Base-by-base conservation (phyloP, 2,797 vertebrate species). In the Myiothlypis chrysogaster region DNA sequence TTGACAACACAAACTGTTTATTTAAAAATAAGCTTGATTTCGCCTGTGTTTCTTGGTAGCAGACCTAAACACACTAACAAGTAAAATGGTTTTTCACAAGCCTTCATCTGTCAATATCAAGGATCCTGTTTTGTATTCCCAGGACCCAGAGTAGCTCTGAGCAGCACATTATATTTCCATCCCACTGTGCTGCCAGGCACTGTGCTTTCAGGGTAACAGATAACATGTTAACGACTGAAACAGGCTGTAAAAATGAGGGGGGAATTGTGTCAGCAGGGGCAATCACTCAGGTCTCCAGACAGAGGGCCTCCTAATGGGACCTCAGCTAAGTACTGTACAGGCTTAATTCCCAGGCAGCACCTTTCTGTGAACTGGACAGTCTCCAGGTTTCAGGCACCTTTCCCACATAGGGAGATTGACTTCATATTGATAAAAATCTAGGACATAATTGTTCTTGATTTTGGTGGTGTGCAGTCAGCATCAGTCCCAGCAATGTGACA, bases 111-210 rank as follows among this genome's bases (percentile, higher is more conserved):
- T 87, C 89, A 78, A 32, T 66, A 81, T 25, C 24, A 12, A 81
- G 65, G 52, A 89, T 37, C 72, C 87, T 53, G 64, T 47, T 95
- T 69, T 71, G 43, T 92, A 70, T 83, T 95, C 72, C 69, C 32
- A 52, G 78, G 80, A 85, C 89, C 91, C 39, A 52, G 82, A 85
- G 65, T 37, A 63, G 57, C 72, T 81, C 84, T 93, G 87, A 96
- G 83, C 52, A 94, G 66, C 85, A 95, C 91, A 70, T 89, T 83
- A 76, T 88, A 79, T 93, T 96, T 94, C 72, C 82, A 88, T 83
- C 92, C 89, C 63, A 46, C 79, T 84, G 76, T 85, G 82, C 85
- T 94, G 83, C 82, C 75, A 85, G 82, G 89, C 53, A 68, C 71
- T 85, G 84, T 60, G 69, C 87, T 93, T 83, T 90, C 82, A 90